phyloP scores from a whole-genome alignment of 2,797 vertebrate species.

The Hoplostethus mediterraneus region DNA sequence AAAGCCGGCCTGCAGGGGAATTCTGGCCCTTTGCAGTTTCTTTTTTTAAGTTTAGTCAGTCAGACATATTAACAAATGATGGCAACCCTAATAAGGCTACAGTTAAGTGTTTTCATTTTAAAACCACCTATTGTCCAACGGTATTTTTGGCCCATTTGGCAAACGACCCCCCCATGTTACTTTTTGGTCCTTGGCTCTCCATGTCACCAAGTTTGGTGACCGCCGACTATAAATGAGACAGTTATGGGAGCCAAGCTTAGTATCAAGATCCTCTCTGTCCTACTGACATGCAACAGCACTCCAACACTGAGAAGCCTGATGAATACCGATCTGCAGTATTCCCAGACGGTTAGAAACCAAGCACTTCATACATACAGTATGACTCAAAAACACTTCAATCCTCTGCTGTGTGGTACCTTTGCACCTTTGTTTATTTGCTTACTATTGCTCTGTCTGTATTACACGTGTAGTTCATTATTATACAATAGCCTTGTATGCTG shows the following conservation, averaged over 20 bases:
- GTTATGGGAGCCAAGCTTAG: background rate
- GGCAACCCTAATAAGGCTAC: background rate
- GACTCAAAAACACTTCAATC: constrained; percentile 8
- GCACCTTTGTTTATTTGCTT: constrained; percentile 34
- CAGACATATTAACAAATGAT: background rate
- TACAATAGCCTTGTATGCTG: constrained; percentile 52
- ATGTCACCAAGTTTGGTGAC: background rate
- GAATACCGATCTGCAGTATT: background rate
- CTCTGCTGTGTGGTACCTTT: constrained; percentile 10
- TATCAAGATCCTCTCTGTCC: constrained; percentile 5
- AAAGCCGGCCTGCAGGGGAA: too few relatives aligned
- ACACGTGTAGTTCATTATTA: constrained; percentile 47
- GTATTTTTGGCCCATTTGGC: too few relatives aligned
- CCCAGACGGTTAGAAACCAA: constrained; percentile 12
- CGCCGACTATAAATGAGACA: background rate
- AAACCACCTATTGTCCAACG: background rate
- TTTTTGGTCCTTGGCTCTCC: constrained; percentile 44
- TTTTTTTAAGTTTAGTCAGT: too few relatives aligned
- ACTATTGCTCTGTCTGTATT: constrained; percentile 45
- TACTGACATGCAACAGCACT: constrained; percentile 12
- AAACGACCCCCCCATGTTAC: background rate
- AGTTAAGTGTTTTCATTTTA: background rate
- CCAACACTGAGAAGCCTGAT: constrained; percentile 24
- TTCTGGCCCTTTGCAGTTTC: too few relatives aligned
- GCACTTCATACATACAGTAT: constrained; percentile 16